Evolutionary conservation across 2,888 invertebrate species (phyloP).

Genomic region (Drosophila siamana): DNA sequence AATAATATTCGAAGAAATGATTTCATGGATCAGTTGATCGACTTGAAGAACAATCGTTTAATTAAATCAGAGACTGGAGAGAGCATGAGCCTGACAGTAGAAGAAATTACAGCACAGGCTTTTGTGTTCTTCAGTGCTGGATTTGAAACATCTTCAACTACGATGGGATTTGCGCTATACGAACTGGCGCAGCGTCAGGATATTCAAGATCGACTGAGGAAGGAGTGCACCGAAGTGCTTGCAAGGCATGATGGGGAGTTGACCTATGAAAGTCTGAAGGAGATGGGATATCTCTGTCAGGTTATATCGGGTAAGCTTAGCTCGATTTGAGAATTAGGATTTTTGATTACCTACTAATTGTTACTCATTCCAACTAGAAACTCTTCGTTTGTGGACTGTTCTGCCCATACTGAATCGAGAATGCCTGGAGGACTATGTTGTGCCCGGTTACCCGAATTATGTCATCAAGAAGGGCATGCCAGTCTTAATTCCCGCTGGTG

Average conservation of each 20-base stretch:
- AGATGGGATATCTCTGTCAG: constrained; percentile 86
- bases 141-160: constrained; percentile 86
- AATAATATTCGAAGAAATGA: constrained; percentile 84
- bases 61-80: constrained; percentile 37
- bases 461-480: constrained; percentile 86
- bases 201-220: constrained; percentile 84
- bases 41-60: constrained; percentile 73
- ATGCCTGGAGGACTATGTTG: constrained; percentile 86
- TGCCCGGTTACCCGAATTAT: constrained; percentile 86
- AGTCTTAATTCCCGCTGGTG: constrained; percentile 86
- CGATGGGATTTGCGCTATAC: constrained; percentile 86
- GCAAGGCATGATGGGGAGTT: constrained; percentile 82
- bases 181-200: constrained; percentile 86
- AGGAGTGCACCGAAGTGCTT: constrained; percentile 84
- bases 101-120: constrained; percentile 86
- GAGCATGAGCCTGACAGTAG: constrained; percentile 72
- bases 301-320: constrained; percentile 85
- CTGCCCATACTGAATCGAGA: constrained; percentile 86
- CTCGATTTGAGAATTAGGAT: no score
- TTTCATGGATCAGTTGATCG: constrained; percentile 86
- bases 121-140: constrained; percentile 87
- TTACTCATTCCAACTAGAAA: no score
- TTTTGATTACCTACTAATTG: no score
- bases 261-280: constrained; percentile 82
- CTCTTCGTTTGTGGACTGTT: constrained; percentile 87